phyloP scores from a whole-genome alignment of 2,113 vertebrate species.

The Lucifuga dentata region DNA sequence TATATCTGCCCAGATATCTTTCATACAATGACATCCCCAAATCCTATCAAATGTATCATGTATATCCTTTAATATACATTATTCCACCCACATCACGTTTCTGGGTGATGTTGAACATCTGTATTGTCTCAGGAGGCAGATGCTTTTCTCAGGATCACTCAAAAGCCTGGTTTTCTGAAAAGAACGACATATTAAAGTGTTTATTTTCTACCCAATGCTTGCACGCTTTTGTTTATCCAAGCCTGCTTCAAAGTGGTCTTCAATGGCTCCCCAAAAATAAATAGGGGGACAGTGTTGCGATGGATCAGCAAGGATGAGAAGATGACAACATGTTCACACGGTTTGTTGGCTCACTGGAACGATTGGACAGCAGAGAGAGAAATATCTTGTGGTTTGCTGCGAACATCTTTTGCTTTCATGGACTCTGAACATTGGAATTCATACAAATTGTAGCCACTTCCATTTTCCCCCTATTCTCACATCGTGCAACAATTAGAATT shows the following conservation, averaged over 20 bases:
- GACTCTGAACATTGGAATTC: slow-evolving; percentile 6
- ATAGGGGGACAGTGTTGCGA: slow-evolving; percentile 24
- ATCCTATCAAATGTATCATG: slow-evolving; percentile 32
- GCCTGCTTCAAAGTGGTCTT: slow-evolving; percentile 12
- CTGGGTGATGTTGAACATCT: slow-evolving; percentile 46
- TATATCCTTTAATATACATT: slow-evolving; percentile 28
- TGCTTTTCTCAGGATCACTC: slow-evolving; percentile 36
- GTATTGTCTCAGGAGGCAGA: slow-evolving; percentile 46
- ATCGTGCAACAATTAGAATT: background rate
- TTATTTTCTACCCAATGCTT: slow-evolving; percentile 40
- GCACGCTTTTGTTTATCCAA: slow-evolving; percentile 54
- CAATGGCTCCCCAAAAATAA: slow-evolving; percentile 27
- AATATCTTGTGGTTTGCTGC: slow-evolving; percentile 21
- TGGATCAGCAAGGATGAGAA: slow-evolving; percentile 12
- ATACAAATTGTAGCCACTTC: background rate
- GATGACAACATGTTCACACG: slow-evolving; percentile 7
- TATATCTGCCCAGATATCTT: slow-evolving; percentile 12
- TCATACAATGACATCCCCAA: slow-evolving; percentile 11
- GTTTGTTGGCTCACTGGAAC: background rate
- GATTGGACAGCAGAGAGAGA: background rate
- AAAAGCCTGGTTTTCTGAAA: slow-evolving; percentile 15
- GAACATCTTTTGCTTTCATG: slow-evolving; percentile 49
- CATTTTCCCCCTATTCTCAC: slow-evolving; percentile 22
- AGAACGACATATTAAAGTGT: slow-evolving; percentile 29
- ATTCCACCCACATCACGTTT: slow-evolving; percentile 26